Percentiles rank a stretch among this genome's conserved stretches.
Evolutionary conservation across 2,888 invertebrate species (phyloP).

Genomic region (Parnassius mnemosyne): DNA sequence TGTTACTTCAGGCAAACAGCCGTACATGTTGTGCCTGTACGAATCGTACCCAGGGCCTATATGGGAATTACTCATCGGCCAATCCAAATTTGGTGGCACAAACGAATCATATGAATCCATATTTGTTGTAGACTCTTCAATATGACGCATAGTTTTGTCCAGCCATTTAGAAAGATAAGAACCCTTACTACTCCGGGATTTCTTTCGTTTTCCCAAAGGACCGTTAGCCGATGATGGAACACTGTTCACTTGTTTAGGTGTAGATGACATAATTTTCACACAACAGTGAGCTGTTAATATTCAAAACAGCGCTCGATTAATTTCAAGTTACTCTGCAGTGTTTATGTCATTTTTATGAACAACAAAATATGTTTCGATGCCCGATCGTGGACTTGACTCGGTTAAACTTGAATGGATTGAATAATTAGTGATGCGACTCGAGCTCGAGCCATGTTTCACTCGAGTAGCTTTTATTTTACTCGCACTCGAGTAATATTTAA

Average conservation of each 20-base stretch:
- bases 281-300: background rate
- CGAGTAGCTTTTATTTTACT: too few species aligned
- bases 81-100: constrained; percentile 54
- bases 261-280: constrained; percentile 57
- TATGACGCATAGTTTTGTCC: constrained; percentile 72
- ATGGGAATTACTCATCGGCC: constrained; percentile 56
- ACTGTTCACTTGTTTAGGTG: constrained; percentile 70
- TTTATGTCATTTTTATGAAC: constrained; percentile 40
- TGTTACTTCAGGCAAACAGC: constrained; percentile 81
- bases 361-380: constrained; percentile 31
- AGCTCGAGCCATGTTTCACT: too few species aligned
- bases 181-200: constrained; percentile 64
- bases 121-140: constrained; percentile 62
- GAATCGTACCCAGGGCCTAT: constrained; percentile 69
- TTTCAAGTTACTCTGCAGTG: constrained; percentile 21
- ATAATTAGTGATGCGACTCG: too few species aligned
- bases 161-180: constrained; percentile 76
- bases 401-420: too few species aligned
- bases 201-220: constrained; percentile 74
- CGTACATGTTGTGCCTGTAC: constrained; percentile 75
- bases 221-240: constrained; percentile 60
- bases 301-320: background rate
- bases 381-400: constrained; percentile 26
- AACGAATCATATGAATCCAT: constrained; percentile 64
- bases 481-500: too few species aligned